phyloP scores from a whole-genome alignment of 2,888 invertebrate genomes.

The Poecilus cupreus region DNA sequence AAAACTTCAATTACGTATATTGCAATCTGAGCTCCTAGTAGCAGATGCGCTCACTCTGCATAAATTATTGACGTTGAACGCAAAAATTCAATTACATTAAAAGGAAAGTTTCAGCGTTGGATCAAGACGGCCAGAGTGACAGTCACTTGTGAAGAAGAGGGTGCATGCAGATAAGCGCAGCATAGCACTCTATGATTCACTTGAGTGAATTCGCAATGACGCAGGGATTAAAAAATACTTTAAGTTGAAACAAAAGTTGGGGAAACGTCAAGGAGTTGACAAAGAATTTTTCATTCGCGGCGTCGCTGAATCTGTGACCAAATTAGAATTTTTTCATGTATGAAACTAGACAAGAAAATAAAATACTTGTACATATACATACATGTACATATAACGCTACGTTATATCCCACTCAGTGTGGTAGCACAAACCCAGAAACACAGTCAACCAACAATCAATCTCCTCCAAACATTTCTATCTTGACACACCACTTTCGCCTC shows the following conservation, averaged over 20 bases:
- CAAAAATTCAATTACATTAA: constrained; percentile 50
- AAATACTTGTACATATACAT: no score
- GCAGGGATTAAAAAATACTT: constrained; percentile 13
- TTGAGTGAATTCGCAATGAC: background rate
- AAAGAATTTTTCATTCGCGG: background rate
- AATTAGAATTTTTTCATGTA: background rate
- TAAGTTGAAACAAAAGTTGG: constrained; percentile 17
- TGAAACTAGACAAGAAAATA: no score
- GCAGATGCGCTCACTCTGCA: constrained; percentile 6
- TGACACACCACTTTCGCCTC: no score
- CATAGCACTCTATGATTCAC: constrained; percentile 15
- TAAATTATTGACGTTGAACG: constrained; percentile 35
- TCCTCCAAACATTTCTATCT: no score
- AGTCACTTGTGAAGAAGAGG: constrained; percentile 5
- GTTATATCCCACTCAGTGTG: no score
- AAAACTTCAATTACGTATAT: background rate
- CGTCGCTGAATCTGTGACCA: background rate
- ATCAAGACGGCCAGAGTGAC: constrained; percentile 15
- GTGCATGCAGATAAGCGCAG: constrained; percentile 27
- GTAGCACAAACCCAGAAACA: no score
- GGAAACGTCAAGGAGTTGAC: background rate
- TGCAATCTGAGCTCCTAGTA: background rate
- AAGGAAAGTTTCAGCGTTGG: constrained; percentile 37
- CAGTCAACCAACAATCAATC: no score
- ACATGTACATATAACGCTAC: no score